Base-by-base conservation (phyloP, 2,888 invertebrate genomes). In the Tolmerus cingulatus region DNA sequence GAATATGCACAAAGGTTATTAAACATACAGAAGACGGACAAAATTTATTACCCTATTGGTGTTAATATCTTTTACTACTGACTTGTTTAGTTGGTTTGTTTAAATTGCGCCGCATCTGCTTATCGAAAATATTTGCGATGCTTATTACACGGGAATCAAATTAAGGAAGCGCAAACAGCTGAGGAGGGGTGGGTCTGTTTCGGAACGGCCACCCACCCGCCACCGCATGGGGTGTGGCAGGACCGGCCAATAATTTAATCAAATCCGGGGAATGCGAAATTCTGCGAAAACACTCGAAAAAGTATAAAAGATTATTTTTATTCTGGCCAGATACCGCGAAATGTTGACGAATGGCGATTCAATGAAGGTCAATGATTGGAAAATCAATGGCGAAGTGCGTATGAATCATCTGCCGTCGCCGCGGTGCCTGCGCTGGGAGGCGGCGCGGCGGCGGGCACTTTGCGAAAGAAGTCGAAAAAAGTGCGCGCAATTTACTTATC, bases 401-500 rank as follows among this genome's bases (percentile, higher is more conserved):
- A 76, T 76, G 76, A 76, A 34, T 76, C 76, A 76, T 76, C 34
- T 76, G 76, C 34, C 27, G 27, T 14, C 27, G 30, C 27, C 34
- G 7, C 14, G 19, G 2, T 76, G 37, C 37, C 43, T 46, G 14
- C 43, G 43, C 4, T 46, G 43, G 14, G 43, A 0, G 0, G 12
- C 23, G 27, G 2, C 19, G 66, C 9, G 3, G 8, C 55, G 55
- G 7, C 55, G 19, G 27, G 9, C 23, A 8, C 19, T 34, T 34
- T 14, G 76, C 76, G 30, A 76, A 76, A 37, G 37, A 37, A 37
- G 37, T 37, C 19, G 37, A 76, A 76, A 30, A 30, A 76, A 76
- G 76, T 76, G 12, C 37, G 76, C 76, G 76, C 76, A 76, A 76
- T 76, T 76, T 37, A 76, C 76, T 76, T 76, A 76, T 76, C 76